A percentile compares a stretch with the other conserved stretches of the same genome.
Conservation (phyloP, 2,888 invertebrate species). For the Yponomeuta sedellus region DNA sequence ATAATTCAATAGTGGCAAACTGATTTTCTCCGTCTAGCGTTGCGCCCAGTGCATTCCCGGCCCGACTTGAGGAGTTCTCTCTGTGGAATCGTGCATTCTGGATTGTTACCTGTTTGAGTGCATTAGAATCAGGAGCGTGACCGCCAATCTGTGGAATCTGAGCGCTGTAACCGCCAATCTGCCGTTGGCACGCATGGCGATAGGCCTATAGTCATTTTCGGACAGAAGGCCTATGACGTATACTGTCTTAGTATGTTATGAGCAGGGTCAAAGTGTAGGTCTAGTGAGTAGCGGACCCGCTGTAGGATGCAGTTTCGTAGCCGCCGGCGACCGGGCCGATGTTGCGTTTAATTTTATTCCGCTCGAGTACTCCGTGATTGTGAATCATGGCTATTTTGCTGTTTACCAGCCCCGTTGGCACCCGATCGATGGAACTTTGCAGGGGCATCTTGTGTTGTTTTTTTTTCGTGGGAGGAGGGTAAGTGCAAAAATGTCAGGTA, state of each 20-base stretch:
- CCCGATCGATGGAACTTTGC: background rate
- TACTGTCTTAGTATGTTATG: background rate
- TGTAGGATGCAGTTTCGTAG: background rate
- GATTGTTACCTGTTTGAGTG: too few species aligned
- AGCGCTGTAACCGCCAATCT: too few species aligned
- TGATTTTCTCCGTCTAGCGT: slow-evolving; percentile 44
- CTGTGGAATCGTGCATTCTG: background rate
- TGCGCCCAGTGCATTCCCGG: slow-evolving; percentile 26
- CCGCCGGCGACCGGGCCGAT: slow-evolving; percentile 4
- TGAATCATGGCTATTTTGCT: slow-evolving; percentile 4
- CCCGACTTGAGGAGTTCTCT: background rate
- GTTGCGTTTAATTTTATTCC: slow-evolving; percentile 14
- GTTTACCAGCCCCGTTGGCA: slow-evolving; percentile 3
- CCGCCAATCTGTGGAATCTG: too few species aligned
- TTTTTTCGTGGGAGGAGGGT: too few species aligned
- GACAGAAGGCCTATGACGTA: too few species aligned
- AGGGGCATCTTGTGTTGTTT: too few species aligned
- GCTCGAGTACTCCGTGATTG: slow-evolving; percentile 10
- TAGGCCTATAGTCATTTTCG: too few species aligned
- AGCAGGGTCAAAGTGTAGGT: background rate
- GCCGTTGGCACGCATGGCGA: too few species aligned
- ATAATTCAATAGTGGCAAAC: slow-evolving; percentile 73
- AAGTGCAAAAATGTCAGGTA: background rate
- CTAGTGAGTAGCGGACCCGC: background rate
- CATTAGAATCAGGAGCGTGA: too few species aligned